Conservation (phyloP, 2,113 vertebrate genomes). For the Pelusios castaneus region DNA sequence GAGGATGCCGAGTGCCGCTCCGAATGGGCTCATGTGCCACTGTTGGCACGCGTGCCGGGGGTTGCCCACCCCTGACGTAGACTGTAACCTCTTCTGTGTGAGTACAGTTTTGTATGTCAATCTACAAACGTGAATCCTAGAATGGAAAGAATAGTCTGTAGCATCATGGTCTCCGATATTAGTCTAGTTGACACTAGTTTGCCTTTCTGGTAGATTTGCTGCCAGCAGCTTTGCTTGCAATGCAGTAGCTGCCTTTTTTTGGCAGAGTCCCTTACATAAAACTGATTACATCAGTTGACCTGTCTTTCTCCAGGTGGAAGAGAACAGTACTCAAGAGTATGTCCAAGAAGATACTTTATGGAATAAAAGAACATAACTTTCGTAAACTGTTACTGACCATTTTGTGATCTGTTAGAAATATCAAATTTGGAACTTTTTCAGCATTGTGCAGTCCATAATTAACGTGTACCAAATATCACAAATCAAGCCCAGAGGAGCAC, state of each 20-base stretch:
- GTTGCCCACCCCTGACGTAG: no score
- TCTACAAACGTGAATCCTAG: not conserved
- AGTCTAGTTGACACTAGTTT: no score
- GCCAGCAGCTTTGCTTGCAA: no score
- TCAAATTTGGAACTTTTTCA: not conserved
- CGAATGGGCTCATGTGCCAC: no score
- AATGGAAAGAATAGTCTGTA: not conserved
- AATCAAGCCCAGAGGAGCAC: no score
- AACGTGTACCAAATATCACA: no score
- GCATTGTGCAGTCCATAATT: no score
- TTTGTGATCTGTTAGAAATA: not conserved
- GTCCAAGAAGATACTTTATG: not conserved
- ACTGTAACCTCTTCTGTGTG: not conserved
- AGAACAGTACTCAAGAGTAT: not conserved
- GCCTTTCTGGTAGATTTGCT: not conserved
- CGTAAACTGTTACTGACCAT: not conserved
- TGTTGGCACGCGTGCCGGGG: no score
- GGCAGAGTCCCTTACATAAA: no score
- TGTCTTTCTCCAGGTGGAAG: not conserved
- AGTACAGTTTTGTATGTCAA: not conserved
- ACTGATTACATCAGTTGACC: not conserved
- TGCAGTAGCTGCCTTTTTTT: no score
- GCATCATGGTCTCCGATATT: not conserved
- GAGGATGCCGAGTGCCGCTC: no score
- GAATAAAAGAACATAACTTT: not conserved